Evolutionary conservation across 2,888 invertebrate genomes (phyloP).

Genomic region (Phasia obesa): DNA sequence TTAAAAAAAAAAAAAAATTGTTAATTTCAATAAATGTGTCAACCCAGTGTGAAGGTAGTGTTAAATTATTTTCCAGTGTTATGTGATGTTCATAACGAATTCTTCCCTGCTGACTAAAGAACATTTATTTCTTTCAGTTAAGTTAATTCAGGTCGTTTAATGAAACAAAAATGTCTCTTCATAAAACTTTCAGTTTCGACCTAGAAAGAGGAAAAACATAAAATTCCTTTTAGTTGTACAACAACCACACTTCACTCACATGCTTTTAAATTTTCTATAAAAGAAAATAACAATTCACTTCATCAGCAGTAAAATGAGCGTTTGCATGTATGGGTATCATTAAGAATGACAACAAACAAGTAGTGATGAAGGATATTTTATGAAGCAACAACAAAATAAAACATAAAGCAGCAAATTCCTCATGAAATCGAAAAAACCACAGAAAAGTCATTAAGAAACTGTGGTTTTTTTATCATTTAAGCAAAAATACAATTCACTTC

Average conservation of each 20-base stretch:
- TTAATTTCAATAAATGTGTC: too few species aligned
- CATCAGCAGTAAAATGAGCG: not conserved
- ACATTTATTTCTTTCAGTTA: conserved; percentile 10
- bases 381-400: not conserved
- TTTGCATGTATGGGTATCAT: not conserved
- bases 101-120: conserved; percentile 1
- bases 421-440: conserved; percentile 36
- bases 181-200: conserved; percentile 25
- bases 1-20: too few species aligned
- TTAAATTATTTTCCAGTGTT: not conserved
- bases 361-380: conserved; percentile 39
- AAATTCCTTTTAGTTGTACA: conserved; percentile 22
- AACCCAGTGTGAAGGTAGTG: too few species aligned
- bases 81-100: not conserved
- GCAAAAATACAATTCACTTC: conserved; percentile 19
- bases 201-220: conserved; percentile 35
- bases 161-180: conserved; percentile 3
- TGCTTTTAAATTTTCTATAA: conserved; percentile 23
- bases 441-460: conserved; percentile 62
- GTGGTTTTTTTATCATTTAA: conserved; percentile 41
- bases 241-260: conserved; percentile 16
- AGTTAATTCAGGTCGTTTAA: conserved; percentile 16
- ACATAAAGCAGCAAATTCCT: not conserved
- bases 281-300: conserved; percentile 40
- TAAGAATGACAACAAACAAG: conserved; percentile 26